Evolutionary conservation across 1,140 invertebrate genomes (phyloP), one percentile per base, ranked within the genome.

Genomic region (Anadara kagoshimensis): DNA sequence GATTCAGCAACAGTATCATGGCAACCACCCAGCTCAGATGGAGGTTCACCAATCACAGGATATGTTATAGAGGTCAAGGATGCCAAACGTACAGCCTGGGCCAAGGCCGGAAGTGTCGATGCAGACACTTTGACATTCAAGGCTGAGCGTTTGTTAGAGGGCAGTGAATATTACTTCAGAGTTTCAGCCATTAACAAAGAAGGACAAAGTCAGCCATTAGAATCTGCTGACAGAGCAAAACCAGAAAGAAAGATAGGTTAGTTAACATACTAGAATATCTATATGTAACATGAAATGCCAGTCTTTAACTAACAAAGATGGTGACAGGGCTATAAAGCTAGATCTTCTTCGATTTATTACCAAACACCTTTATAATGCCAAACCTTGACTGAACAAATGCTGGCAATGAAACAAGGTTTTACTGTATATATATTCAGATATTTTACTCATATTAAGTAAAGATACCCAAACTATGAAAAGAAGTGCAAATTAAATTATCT

Each of bases 1-100:
- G 96, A 98, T 86, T 97, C 96, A 5, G 98, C 99, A 22, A 98
- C 96, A 0, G 90, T 99, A 5, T 95, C 94, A 90, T 99, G 98
- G 98, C 94, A 93, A 85, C 95, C 97, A 80, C 98, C 98, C 4
- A 95, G 94, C 43, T 88, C 90, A 77, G 89, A 91, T 78, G 97
- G 97, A 26, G 98, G 98, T n/a, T 83, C 85, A n/a, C 82, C 87
- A 24, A 80, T 90, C 45, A 88, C 85, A 22, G 81, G 74, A n/a
- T 90, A 89, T 70, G 58, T 87, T 22, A 70, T 90, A 36, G 88
- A 90, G 64, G 87, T 83, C 69, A 82, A 82, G 18, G 86, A 87
- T 44, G 73, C 80, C 8, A 76, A 80, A 47, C 75, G 78, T 22
- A 75, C 78, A 11, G 76, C 71, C 1, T 99, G 97, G 97, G 93